phyloP scores from a whole-genome alignment of 1,140 invertebrate species.

The Chrysomallon squamiferum region DNA sequence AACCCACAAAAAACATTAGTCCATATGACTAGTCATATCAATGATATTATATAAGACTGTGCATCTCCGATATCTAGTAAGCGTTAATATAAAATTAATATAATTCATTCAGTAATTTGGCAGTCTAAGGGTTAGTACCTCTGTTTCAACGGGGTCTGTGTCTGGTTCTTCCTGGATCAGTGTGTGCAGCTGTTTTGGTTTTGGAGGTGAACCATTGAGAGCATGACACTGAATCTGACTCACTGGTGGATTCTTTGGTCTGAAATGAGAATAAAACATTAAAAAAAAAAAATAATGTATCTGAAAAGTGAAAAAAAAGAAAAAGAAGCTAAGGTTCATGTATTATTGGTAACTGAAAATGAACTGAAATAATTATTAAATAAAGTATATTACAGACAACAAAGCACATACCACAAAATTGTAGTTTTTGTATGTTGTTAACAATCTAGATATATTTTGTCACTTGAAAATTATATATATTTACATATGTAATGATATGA shows the following conservation, averaged over 20 bases:
- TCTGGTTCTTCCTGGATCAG: slow-evolving; percentile 74
- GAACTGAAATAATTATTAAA: not conserved
- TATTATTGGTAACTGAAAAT: not conserved
- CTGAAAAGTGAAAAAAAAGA: not conserved
- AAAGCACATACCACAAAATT: too few species aligned
- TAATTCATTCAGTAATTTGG: too few species aligned
- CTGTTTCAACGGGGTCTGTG: slow-evolving; percentile 12
- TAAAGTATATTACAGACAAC: too few species aligned
- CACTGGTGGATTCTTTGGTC: slow-evolving; percentile 79
- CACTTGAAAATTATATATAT: too few species aligned
- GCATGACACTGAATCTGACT: slow-evolving; percentile 83
- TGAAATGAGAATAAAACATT: slow-evolving; percentile 45
- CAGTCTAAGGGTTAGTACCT: slow-evolving; percentile 8
- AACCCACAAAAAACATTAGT: too few species aligned
- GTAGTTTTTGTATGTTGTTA: too few species aligned
- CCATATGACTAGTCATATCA: too few species aligned
- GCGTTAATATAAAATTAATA: too few species aligned
- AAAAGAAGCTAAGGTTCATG: not conserved
- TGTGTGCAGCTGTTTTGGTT: slow-evolving; percentile 75
- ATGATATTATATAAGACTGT: too few species aligned
- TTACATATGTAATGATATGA: too few species aligned
- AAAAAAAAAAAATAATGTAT: not conserved
- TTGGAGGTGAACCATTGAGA: slow-evolving; percentile 73
- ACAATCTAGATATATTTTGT: too few species aligned
- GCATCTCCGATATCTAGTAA: too few species aligned